A percentile compares a stretch with the other conserved stretches of the same genome.
phyloP scores from a whole-genome alignment of 2,113 vertebrate genomes.

The Laterallus jamaicensis region DNA sequence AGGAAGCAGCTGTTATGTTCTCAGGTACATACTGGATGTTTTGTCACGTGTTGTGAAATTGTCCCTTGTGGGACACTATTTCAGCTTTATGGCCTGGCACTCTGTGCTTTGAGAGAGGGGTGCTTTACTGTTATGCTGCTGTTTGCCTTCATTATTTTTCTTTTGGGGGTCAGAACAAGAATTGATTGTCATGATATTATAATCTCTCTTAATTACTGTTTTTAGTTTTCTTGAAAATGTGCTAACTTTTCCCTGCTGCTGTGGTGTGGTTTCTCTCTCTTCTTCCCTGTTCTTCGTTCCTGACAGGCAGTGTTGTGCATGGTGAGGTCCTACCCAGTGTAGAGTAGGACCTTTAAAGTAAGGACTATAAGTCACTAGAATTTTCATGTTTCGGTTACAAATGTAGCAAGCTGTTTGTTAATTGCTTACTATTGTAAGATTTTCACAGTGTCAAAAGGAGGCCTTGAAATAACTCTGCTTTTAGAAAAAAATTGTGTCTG shows the following conservation, averaged over 20 bases:
- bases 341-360: neutral
- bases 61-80: neutral
- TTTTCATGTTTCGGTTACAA: neutral
- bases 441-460: neutral
- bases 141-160: neutral
- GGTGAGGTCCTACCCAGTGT: neutral
- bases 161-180: neutral
- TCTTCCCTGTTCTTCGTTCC: neutral
- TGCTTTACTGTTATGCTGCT: neutral
- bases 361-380: neutral
- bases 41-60: neutral
- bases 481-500: neutral
- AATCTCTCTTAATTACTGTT: neutral
- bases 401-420: neutral
- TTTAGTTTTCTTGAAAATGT: neutral
- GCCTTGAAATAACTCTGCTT: neutral
- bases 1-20: neutral
- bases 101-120: neutral
- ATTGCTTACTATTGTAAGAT: fast-evolving
- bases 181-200: neutral
- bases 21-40: neutral
- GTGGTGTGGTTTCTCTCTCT: neutral
- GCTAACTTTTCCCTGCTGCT: neutral
- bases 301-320: neutral
- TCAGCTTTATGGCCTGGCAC: neutral